Evolutionary conservation across 2,797 vertebrate species (phyloP), one percentile per base, ranked within the genome.

Genomic region (Scomberomorus guttatus): DNA sequence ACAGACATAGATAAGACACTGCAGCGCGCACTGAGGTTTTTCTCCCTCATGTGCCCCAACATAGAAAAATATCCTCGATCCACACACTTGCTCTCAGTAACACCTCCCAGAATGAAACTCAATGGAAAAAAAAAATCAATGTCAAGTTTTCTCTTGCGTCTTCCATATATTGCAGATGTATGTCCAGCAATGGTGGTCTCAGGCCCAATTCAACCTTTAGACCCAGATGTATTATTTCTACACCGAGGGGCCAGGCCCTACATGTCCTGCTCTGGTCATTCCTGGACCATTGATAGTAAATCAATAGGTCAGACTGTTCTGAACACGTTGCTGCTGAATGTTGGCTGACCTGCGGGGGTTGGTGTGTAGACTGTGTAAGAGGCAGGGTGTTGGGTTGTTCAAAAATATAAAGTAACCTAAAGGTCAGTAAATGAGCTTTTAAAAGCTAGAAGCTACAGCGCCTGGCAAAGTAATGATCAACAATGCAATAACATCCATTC

Each of bases 181-280:
- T 69, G 59, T 76, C 27, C 55, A 75, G 67, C 72, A 52, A 66
- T 39, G 68, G 61, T 63, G 46, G 72, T 80, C 66, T 72, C 32
- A 54, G 42, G 37, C 64, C 55, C 65, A 68, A 79, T 70, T 77
- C 82, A 81, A 79, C 79, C 79, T 52, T 52, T 51, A 68, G 57
- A 79, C 59, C 78, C 14, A 52, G 39, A 88, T 90, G 52, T 71
- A 82, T 91, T 90, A 93, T 93, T 91, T 79, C 90, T 89, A 61
- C 76, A 70, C 64, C 14, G 15, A 54, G 81, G 81, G 81, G 57
- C 24, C 81, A 62, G 57, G 79, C 58, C 75, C 83, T 83, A 48
- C 79, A 76, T 80, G 82, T 74, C 79, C 61, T 71, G 64, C 82
- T 82, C 63, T 80, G 80, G 80, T 82, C 80, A 59, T 62, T 50